Evolutionary conservation across 2,113 vertebrate species (phyloP).

Genomic region (Oreocharis arfaki): DNA sequence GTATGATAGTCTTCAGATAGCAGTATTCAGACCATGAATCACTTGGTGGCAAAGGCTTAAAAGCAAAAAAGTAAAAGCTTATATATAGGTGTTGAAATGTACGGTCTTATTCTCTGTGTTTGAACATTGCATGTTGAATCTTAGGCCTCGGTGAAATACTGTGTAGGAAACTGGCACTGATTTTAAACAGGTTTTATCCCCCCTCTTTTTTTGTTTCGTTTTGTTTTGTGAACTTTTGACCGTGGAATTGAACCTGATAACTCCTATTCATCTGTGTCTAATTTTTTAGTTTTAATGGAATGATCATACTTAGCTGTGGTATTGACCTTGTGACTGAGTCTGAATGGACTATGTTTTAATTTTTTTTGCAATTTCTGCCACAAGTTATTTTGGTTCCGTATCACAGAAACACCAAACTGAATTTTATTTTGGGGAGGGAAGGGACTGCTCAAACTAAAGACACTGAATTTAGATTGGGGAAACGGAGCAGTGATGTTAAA

Average conservation of each 20-base stretch:
- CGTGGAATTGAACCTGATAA: not conserved
- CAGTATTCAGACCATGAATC: not conserved
- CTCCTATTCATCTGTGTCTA: not conserved
- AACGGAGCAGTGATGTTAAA: not conserved
- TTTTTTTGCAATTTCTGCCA: not conserved
- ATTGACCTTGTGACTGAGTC: not conserved
- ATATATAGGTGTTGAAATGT: not conserved
- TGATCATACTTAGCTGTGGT: not conserved
- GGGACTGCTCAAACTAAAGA: not conserved
- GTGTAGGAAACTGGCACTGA: not conserved
- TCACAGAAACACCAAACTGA: not conserved
- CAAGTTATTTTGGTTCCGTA: not conserved
- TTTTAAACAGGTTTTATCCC: not conserved
- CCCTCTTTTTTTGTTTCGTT: accelerated
- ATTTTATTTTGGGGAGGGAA: not conserved
- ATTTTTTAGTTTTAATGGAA: not conserved
- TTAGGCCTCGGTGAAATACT: not conserved
- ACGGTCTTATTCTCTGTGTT: not conserved
- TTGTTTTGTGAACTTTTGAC: not conserved
- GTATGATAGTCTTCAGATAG: not conserved
- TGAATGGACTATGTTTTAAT: not conserved
- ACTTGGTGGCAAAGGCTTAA: not conserved
- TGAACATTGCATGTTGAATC: not conserved
- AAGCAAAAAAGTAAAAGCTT: not conserved
- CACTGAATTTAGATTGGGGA: not conserved